Percentiles rank a stretch among this genome's conserved stretches.
Evolutionary conservation across 2,888 invertebrate species (phyloP).

Genomic region (Agriopis marginaria): DNA sequence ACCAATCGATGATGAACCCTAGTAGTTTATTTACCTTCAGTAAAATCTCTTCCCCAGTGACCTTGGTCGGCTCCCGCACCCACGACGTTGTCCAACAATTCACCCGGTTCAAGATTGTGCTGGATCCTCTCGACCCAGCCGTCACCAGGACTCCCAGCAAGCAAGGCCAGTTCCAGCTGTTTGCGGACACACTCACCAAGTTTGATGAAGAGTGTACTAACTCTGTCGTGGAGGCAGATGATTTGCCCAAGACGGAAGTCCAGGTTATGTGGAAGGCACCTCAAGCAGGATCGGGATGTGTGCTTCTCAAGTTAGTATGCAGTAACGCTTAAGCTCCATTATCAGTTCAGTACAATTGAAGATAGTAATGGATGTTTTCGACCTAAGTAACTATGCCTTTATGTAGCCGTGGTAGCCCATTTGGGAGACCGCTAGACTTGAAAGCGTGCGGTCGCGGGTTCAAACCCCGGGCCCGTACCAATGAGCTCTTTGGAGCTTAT

Average conservation of each 20-base stretch:
- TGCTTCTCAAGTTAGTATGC: constrained; percentile 90
- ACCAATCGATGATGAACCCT: too few relatives aligned
- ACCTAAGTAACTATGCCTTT: too few relatives aligned
- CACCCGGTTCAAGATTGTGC: constrained; percentile 91
- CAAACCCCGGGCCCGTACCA: too few relatives aligned
- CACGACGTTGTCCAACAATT: constrained; percentile 91
- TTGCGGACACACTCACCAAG: constrained; percentile 86
- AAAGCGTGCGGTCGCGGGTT: too few relatives aligned
- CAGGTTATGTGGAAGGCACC: constrained; percentile 97
- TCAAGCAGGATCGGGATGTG: constrained; percentile 93
- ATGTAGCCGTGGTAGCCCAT: too few relatives aligned
- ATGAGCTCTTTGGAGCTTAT: too few relatives aligned
- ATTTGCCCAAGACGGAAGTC: constrained; percentile 92
- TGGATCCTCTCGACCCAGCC: constrained; percentile 87
- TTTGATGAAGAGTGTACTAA: constrained; percentile 95
- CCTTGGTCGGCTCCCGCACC: constrained; percentile 89
- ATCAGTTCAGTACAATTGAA: too few relatives aligned
- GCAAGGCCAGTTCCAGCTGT: constrained; percentile 83
- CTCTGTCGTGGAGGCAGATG: constrained; percentile 93
- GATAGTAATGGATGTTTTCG: too few relatives aligned
- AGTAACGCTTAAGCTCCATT: too few relatives aligned
- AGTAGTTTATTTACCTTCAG: background rate
- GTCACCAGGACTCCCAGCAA: constrained; percentile 62
- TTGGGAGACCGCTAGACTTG: too few relatives aligned
- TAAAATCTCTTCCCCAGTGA: constrained; percentile 80